Evolutionary conservation across 2,797 vertebrate genomes (phyloP).

Genomic region (Dipus sagitta): DNA sequence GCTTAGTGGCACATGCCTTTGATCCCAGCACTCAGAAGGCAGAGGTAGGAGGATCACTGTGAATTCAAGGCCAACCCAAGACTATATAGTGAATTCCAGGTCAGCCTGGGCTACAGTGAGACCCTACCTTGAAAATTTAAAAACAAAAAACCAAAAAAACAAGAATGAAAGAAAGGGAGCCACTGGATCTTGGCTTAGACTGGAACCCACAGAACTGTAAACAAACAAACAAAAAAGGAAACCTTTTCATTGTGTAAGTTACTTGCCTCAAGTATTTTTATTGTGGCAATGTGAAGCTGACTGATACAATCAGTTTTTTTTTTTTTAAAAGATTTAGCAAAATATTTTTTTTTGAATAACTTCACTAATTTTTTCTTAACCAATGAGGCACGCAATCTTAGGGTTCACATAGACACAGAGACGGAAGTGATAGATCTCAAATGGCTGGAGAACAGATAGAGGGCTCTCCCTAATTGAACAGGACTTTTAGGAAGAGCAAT

Average conservation of each 20-base stretch:
- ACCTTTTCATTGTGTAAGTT: neutral
- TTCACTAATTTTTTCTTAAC: constrained; percentile 12
- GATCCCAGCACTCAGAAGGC: too few relatives aligned
- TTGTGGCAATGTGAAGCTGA: neutral
- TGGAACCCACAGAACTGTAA: neutral
- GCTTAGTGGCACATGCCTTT: too few relatives aligned
- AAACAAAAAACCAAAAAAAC: neutral
- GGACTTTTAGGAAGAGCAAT: neutral
- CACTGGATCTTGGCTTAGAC: neutral
- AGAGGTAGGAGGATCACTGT: too few relatives aligned
- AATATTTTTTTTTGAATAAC: constrained; percentile 21
- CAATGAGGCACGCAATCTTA: neutral
- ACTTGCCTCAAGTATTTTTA: neutral
- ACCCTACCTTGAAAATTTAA: too few relatives aligned
- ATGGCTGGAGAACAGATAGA: neutral
- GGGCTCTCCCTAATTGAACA: neutral
- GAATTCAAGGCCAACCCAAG: too few relatives aligned
- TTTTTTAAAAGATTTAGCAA: neutral
- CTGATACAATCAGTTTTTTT: neutral
- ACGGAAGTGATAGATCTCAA: neutral
- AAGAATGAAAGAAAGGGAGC: neutral
- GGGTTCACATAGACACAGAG: neutral
- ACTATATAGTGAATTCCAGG: too few relatives aligned
- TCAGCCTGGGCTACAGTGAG: too few relatives aligned
- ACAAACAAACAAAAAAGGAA: neutral